These are phyloP conservation scores for Himalopsyche japonica DNA, from an alignment of 2,888 invertebrate species.

Conservation along the genomic window DNA sequence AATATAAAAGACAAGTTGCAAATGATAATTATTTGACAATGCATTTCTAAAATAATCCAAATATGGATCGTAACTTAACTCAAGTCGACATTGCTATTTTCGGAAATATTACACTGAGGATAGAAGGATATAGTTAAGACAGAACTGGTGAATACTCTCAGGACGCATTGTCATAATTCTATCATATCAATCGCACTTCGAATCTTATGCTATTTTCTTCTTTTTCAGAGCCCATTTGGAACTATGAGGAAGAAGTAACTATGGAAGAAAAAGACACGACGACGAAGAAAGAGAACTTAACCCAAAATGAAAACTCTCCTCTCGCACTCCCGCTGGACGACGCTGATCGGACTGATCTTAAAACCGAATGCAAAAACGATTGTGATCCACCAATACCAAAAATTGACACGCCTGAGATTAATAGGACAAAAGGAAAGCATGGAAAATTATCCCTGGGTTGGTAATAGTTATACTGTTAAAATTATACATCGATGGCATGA, in stretches of 20 bases:
- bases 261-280: not conserved
- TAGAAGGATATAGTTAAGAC: too few relatives aligned
- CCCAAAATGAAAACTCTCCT: not conserved
- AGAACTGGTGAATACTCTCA: too few relatives aligned
- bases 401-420: not conserved
- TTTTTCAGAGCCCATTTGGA: slow-evolving; percentile 22
- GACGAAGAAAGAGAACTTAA: slow-evolving; percentile 12
- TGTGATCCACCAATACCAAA: not conserved
- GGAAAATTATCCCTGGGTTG: slow-evolving; percentile 21
- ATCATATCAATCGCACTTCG: not conserved
- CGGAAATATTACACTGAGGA: too few relatives aligned
- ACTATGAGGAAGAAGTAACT: slow-evolving; percentile 2
- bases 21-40: too few relatives aligned
- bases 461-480: not conserved
- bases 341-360: not conserved
- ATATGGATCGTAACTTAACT: too few relatives aligned
- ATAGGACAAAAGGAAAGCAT: slow-evolving; percentile 10
- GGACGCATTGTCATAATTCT: too few relatives aligned
- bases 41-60: too few relatives aligned
- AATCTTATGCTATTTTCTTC: not conserved
- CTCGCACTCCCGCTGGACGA: not conserved
- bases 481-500: too few relatives aligned
- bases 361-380: not conserved
- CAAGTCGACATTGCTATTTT: too few relatives aligned
- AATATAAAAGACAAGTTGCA: too few relatives aligned